phyloP scores from a whole-genome alignment of 2,888 invertebrate species.

The Pasiphila rectangulata region DNA sequence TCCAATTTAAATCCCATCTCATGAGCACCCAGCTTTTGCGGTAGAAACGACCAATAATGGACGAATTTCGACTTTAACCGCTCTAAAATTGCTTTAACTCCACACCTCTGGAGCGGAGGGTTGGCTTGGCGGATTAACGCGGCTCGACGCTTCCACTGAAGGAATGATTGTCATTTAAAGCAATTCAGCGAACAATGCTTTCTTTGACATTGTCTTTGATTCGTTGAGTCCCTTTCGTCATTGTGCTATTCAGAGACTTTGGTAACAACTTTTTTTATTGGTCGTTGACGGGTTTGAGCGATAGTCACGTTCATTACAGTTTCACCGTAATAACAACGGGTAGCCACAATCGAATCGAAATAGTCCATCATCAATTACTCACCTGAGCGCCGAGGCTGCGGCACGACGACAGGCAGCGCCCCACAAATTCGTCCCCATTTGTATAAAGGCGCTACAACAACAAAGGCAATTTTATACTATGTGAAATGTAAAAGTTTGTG shows the following conservation, averaged over 20 bases:
- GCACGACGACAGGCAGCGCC: neutral
- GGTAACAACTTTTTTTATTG: neutral
- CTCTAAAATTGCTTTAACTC: conserved; percentile 23
- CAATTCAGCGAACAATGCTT: conserved; percentile 15
- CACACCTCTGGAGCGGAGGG: neutral
- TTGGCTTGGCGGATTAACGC: conserved; percentile 13
- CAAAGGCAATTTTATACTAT: neutral
- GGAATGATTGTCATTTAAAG: conserved; percentile 20
- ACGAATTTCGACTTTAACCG: conserved; percentile 30
- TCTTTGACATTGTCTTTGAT: conserved; percentile 12
- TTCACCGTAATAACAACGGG: neutral
- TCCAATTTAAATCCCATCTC: conserved; percentile 56
- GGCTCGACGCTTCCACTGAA: conserved; percentile 12
- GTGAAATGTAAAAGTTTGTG: neutral
- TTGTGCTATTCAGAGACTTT: neutral
- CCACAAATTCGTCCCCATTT: neutral
- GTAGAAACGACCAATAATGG: conserved; percentile 19
- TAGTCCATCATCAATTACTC: neutral
- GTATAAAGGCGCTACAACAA: neutral
- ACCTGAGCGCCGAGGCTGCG: neutral
- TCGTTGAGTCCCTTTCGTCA: conserved; percentile 16
- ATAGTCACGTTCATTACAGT: no score
- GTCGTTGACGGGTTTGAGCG: no score
- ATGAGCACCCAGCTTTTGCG: conserved; percentile 39
- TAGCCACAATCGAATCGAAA: neutral